Evolutionary conservation across 2,888 invertebrate genomes (phyloP).

Genomic region (Alloplasta piceator): DNA sequence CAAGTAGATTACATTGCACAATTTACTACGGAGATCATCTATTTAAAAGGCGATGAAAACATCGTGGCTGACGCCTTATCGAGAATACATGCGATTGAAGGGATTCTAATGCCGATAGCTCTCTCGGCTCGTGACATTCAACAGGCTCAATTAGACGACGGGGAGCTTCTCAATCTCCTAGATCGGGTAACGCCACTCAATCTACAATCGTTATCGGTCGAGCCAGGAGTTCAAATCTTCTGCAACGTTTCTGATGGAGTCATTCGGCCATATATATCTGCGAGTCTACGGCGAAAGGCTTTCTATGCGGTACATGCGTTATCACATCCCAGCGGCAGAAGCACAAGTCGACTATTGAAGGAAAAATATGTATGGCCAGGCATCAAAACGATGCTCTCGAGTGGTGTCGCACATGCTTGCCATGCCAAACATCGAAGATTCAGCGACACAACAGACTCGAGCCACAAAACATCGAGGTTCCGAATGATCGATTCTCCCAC

Average conservation of each 20-base stretch:
- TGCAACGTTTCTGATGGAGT: conserved; percentile 63
- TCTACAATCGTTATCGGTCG: background rate
- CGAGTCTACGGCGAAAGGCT: conserved; percentile 58
- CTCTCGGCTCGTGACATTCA: background rate
- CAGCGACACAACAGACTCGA: conserved; percentile 53
- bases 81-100: conserved; percentile 2
- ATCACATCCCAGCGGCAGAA: conserved; percentile 64
- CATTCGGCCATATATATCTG: conserved; percentile 68
- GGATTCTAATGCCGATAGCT: conserved; percentile 30
- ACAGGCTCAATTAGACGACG: conserved; percentile 38
- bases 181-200: background rate
- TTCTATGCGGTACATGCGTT: conserved; percentile 66
- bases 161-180: background rate
- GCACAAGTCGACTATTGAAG: conserved; percentile 36
- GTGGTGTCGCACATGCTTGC: conserved; percentile 61
- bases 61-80: conserved; percentile 56
- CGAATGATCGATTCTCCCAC: conserved; percentile 42
- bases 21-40: conserved; percentile 46
- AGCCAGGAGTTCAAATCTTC: conserved; percentile 33
- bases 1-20: conserved; percentile 36
- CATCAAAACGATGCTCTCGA: conserved; percentile 55
- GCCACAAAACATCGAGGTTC: conserved; percentile 38
- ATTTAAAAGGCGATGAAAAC: conserved; percentile 36
- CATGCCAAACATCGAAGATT: conserved; percentile 66
- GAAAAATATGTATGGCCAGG: conserved; percentile 62